Conservation (phyloP, 2,888 invertebrate genomes). For the Parnassius apollo region DNA sequence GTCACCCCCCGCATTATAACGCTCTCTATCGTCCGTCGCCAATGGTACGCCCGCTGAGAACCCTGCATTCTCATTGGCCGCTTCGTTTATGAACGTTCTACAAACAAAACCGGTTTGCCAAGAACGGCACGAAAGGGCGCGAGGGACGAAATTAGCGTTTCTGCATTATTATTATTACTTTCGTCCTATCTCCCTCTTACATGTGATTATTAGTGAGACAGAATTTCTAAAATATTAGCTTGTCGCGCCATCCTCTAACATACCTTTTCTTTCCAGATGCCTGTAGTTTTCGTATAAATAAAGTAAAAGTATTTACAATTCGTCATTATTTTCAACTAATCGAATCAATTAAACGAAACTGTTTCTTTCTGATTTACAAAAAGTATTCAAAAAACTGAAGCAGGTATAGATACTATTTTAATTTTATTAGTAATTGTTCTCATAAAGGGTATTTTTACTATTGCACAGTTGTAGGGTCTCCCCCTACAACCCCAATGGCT, state of each 20-base stretch:
- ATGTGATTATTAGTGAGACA: conserved; percentile 20
- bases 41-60: conserved; percentile 68
- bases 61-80: conserved; percentile 55
- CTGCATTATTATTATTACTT: conserved; percentile 59
- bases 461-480: conserved; percentile 27
- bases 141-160: conserved; percentile 67
- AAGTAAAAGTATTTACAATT: not conserved
- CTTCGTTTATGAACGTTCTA: conserved; percentile 66
- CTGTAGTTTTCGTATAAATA: conserved; percentile 12
- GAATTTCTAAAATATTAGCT: conserved; percentile 26
- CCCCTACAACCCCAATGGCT: conserved; percentile 30
- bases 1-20: conserved; percentile 49
- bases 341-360: no score
- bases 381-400: no score
- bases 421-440: not conserved
- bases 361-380: no score
- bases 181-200: conserved; percentile 51
- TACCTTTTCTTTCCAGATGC: conserved; percentile 20
- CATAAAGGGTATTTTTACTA: conserved; percentile 11
- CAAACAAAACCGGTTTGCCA: conserved; percentile 77
- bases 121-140: conserved; percentile 73
- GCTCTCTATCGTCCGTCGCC: conserved; percentile 63
- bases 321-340: no score
- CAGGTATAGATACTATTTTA: not conserved
- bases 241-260: conserved; percentile 11